Evolutionary conservation across 2,888 invertebrate genomes (phyloP), one percentile per base, ranked within the genome.

Genomic region (Nematopogon swammerdamellus): DNA sequence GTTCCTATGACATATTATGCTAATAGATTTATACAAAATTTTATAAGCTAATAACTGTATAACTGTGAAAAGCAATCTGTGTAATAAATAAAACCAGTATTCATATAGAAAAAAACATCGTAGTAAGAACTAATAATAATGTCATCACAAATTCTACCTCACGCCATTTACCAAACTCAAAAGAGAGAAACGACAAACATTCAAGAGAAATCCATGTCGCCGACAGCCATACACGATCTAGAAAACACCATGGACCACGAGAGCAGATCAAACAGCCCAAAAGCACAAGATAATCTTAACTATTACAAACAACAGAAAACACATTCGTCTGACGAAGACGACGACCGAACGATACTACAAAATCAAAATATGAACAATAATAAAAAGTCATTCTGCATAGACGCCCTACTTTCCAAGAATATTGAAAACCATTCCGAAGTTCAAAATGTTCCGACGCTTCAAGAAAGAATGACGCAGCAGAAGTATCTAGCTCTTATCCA

Each of bases 351-450:
- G 0, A 65, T 72, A 0, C 19, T 80, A 0, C 70, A 64, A 46
- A 48, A 48, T 20, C 70, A 68, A 43, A 60, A 57, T 0, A 51
- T 44, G 10, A 53, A 47, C 45, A 50, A 52, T 17, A 56, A 68
- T 18, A 88, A 88, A 56, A 89, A 91, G 48, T 93, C 94, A 0
- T 95, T 95, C 63, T 93, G 95, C 63, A 95, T 95, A 56, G 95
- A 95, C 62, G 94, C 95, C 0, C 69, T 95, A 2, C 70, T 95
- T 2, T 92, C 92, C 0, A 83, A 85, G 49, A 70, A 72, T 11
- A 59, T 68, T 0, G 64, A 43, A 11, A 53, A 52, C 18, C n/a
- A 67, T 45, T 65, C 62, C 8, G 72, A 68, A 19, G 59, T 54
- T 14, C 54, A 3, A 59, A 56, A 61, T 60, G 18, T 67, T 50